phyloP scores from a whole-genome alignment of 2,888 invertebrate genomes.

The Lepas anatifera region DNA sequence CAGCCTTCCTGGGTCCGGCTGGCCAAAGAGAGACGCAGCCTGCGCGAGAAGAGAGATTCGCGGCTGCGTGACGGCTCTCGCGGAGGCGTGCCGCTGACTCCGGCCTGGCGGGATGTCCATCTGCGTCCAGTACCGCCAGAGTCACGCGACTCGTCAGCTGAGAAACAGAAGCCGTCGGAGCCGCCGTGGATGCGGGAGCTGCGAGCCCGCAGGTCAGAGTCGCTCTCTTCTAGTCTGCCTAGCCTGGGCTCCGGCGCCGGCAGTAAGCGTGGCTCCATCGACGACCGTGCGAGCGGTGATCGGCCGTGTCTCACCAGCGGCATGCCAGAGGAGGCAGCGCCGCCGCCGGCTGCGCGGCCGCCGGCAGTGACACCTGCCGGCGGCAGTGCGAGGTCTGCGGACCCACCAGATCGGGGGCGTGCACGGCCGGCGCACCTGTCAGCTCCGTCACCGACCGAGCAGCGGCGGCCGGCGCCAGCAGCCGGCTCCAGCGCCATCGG shows the following conservation, averaged over 20 bases:
- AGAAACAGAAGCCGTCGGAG: background rate
- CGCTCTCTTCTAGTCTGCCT: background rate
- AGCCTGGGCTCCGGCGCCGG: constrained; percentile 34
- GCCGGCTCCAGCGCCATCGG: too few species aligned
- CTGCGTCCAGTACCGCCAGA: too few species aligned
- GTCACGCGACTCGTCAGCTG: too few species aligned
- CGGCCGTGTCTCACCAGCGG: background rate
- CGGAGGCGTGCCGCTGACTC: too few species aligned
- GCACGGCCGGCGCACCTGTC: background rate
- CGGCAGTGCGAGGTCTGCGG: constrained; percentile 23
- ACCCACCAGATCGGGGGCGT: background rate
- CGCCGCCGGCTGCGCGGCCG: constrained; percentile 42
- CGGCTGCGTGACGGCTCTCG: too few species aligned
- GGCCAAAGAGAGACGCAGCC: constrained; percentile 23
- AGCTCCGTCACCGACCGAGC: too few species aligned
- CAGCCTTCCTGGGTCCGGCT: constrained; percentile 22
- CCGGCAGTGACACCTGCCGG: constrained; percentile 31
- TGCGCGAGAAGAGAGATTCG: constrained; percentile 12
- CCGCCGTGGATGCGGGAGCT: background rate
- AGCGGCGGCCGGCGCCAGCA: too few species aligned
- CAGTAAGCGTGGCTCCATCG: too few species aligned
- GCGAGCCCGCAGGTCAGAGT: background rate
- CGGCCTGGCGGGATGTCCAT: too few species aligned
- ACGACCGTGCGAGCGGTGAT: background rate
- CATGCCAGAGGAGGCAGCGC: too few species aligned